phyloP scores from a whole-genome alignment of 2,797 vertebrate genomes.

The Hirundo rustica region DNA sequence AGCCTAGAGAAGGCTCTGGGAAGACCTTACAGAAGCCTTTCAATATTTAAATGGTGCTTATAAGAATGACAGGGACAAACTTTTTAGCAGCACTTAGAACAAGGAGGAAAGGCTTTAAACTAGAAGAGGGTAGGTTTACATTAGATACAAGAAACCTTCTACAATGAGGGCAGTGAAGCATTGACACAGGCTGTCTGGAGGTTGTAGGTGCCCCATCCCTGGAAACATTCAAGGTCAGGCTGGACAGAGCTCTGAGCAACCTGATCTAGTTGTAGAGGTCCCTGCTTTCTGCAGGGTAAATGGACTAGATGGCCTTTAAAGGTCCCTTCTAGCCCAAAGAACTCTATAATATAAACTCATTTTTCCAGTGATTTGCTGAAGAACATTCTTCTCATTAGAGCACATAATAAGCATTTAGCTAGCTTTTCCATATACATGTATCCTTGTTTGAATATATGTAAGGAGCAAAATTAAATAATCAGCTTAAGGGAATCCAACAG shows the following conservation, averaged over 20 bases:
- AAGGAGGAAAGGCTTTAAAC: neutral
- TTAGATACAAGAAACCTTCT: neutral
- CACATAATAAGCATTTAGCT: neutral
- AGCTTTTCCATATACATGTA: neutral
- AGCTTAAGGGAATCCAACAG: neutral
- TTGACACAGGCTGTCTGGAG: neutral
- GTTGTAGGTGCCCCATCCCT: neutral
- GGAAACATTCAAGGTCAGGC: neutral
- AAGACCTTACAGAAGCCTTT: neutral
- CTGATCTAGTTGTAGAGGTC: neutral
- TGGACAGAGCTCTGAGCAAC: neutral
- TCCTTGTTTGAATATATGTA: neutral
- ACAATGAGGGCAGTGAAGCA: neutral
- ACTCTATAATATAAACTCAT: neutral
- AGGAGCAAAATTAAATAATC: neutral
- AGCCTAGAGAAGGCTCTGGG: neutral
- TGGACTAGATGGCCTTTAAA: neutral
- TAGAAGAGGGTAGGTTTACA: neutral
- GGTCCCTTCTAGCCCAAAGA: neutral
- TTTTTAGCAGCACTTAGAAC: neutral
- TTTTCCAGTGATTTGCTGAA: neutral
- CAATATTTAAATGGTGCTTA: neutral
- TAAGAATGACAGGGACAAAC: neutral
- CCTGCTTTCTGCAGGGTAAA: neutral
- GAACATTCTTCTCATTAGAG: neutral